Conservation (phyloP, 2,113 vertebrate species). For the Bagarius yarrelli region DNA sequence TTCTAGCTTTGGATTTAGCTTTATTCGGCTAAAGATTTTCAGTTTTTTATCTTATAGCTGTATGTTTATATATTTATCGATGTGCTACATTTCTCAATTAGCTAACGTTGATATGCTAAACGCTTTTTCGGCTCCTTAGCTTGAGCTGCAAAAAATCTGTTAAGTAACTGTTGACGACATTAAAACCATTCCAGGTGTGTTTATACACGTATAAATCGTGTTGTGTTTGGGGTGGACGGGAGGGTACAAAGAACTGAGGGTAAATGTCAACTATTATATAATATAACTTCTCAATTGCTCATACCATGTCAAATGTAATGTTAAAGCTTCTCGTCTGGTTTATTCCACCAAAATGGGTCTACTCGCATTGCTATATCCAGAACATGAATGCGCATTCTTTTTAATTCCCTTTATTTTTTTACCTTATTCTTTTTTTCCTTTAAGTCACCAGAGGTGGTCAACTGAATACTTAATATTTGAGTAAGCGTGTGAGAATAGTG, state of each 20-base stretch:
- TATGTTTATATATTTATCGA: no score
- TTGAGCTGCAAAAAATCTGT: neutral
- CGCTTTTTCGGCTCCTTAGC: neutral
- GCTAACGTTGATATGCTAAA: neutral
- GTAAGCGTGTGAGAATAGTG: conserved; percentile 18
- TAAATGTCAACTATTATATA: neutral
- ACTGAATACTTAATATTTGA: conserved; percentile 26
- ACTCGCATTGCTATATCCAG: neutral
- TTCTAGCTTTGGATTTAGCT: no score
- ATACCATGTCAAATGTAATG: conserved; percentile 5
- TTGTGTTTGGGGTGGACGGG: neutral
- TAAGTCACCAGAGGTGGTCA: conserved; percentile 51
- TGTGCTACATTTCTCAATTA: neutral
- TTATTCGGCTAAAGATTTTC: no score
- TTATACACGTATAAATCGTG: neutral
- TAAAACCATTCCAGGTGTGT: neutral
- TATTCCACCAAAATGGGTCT: conserved; percentile 29
- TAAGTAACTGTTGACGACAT: neutral
- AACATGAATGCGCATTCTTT: conserved; percentile 31
- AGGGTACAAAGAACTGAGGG: neutral
- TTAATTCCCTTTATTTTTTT: neutral
- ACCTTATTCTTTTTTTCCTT: neutral
- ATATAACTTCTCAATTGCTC: conserved; percentile 32
- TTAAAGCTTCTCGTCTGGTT: conserved; percentile 30
- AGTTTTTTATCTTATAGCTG: no score